Evolutionary conservation across 2,888 invertebrate genomes (phyloP).

Genomic region (Acanthosepion pharaonis): DNA sequence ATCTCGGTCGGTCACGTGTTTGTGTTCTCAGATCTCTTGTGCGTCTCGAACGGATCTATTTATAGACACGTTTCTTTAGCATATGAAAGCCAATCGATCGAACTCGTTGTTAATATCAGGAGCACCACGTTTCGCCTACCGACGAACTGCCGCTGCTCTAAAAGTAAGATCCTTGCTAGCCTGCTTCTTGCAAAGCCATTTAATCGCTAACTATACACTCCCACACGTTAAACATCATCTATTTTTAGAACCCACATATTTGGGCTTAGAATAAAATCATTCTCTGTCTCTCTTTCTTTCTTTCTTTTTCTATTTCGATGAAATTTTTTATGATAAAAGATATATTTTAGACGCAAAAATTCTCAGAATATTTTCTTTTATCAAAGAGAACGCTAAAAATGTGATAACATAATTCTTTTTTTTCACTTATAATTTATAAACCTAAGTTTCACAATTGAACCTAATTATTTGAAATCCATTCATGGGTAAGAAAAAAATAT

Average conservation of each 20-base stretch:
- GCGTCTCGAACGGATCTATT: neutral
- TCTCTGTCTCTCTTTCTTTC: too few relatives aligned
- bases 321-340: too few relatives aligned
- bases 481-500: too few relatives aligned
- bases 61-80: neutral
- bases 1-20: neutral
- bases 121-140: neutral
- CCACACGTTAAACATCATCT: neutral
- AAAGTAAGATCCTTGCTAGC: neutral
- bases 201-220: neutral
- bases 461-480: too few relatives aligned
- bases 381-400: too few relatives aligned
- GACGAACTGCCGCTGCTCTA: neutral
- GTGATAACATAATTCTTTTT: too few relatives aligned
- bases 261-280: neutral
- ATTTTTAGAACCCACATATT: neutral
- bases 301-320: too few relatives aligned
- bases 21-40: neutral
- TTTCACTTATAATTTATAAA: too few relatives aligned
- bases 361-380: too few relatives aligned
- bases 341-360: too few relatives aligned
- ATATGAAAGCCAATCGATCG: neutral
- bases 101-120: neutral
- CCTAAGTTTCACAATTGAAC: too few relatives aligned
- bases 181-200: neutral